phyloP scores from a whole-genome alignment of 2,113 vertebrate genomes.

The Eclectus roratus region DNA sequence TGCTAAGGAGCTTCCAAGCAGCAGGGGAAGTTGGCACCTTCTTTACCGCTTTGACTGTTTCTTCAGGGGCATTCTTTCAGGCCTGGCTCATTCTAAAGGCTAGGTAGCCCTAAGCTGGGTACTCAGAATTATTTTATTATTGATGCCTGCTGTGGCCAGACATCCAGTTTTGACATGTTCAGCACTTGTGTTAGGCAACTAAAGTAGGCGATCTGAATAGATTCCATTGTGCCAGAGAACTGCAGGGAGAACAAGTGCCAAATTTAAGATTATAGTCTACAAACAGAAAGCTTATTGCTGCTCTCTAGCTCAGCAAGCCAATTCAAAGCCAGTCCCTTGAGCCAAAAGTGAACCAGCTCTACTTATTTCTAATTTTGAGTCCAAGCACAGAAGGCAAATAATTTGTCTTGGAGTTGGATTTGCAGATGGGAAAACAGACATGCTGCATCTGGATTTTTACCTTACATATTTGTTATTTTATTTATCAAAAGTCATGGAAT shows the following conservation, averaged over 20 bases:
- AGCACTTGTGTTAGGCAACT: background rate
- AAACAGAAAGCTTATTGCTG: slow-evolving; percentile 37
- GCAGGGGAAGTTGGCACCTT: background rate
- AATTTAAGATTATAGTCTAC: slow-evolving; percentile 55
- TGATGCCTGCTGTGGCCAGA: slow-evolving; percentile 5
- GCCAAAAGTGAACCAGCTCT: slow-evolving; percentile 13
- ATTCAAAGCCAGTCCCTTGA: slow-evolving; percentile 14
- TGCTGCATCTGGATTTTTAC: background rate
- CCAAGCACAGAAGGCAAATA: slow-evolving; percentile 4
- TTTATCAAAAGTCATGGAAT: slow-evolving; percentile 9
- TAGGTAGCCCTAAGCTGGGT: background rate
- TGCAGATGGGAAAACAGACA: background rate
- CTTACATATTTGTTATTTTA: background rate
- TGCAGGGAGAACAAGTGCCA: slow-evolving; percentile 24
- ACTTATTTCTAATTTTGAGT: slow-evolving; percentile 16
- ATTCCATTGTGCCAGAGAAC: slow-evolving; percentile 27
- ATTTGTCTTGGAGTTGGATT: slow-evolving; percentile 40
- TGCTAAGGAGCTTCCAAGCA: background rate
- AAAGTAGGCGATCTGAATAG: background rate
- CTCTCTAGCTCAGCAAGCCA: background rate
- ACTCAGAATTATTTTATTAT: background rate
- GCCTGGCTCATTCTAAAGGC: background rate
- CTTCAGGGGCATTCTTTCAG: background rate
- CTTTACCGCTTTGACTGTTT: background rate
- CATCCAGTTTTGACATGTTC: slow-evolving; percentile 8